These are phyloP conservation scores for Lysandra coridon DNA, from an alignment of 2,888 invertebrate genomes.

Conservation along the genomic window DNA sequence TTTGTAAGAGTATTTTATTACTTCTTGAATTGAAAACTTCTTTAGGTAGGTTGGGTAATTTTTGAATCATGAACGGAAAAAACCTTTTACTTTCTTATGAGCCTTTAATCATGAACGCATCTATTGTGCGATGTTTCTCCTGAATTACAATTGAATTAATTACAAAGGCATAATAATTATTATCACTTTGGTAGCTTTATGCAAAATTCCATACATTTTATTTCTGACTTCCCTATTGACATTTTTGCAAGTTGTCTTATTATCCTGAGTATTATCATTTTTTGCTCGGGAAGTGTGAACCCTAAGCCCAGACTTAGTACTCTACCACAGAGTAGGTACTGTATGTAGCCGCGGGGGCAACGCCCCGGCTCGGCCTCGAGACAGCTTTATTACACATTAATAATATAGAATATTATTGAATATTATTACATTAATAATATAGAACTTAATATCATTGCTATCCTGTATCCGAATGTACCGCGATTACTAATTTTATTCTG, in stretches of 20 bases:
- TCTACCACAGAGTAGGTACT: background rate
- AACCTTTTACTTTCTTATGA: background rate
- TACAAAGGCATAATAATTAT: too few relatives aligned
- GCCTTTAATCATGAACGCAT: background rate
- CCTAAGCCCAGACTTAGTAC: background rate
- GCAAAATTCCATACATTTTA: too few relatives aligned
- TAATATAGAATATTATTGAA: too few relatives aligned
- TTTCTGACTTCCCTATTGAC: too few relatives aligned
- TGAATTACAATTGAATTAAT: too few relatives aligned
- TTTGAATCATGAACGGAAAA: background rate
- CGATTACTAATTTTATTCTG: too few relatives aligned
- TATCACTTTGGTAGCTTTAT: too few relatives aligned
- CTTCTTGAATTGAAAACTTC: background rate
- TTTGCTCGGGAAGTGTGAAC: background rate
- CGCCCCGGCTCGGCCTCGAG: conserved; percentile 62
- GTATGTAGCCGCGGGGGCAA: conserved; percentile 52
- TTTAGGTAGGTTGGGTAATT: background rate
- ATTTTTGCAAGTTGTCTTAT: too few relatives aligned
- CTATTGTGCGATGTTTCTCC: too few relatives aligned
- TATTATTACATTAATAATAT: too few relatives aligned
- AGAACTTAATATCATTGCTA: too few relatives aligned
- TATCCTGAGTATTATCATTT: background rate
- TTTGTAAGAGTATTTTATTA: background rate
- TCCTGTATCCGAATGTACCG: too few relatives aligned
- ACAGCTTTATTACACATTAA: conserved; percentile 40